A percentile compares a stretch with the other conserved stretches of the same genome.
Evolutionary conservation across 2,888 invertebrate genomes (phyloP).

Genomic region (Cylindroiulus punctatus): DNA sequence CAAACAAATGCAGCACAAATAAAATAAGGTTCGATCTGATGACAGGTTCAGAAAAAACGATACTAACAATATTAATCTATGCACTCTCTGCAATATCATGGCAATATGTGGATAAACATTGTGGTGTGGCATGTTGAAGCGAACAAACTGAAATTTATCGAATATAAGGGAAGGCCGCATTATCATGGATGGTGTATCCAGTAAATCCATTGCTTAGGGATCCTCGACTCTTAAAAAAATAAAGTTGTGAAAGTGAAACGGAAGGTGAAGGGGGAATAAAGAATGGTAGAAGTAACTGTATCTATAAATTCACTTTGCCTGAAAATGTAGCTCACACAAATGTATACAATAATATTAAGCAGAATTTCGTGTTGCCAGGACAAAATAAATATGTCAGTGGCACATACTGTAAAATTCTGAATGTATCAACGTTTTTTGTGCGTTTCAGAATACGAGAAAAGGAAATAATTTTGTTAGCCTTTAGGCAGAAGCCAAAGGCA

Average conservation of each 20-base stretch:
- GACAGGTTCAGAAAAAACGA: not conserved
- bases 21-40: not conserved
- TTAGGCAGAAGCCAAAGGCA: too few species aligned
- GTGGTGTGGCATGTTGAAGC: not conserved
- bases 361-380: too few species aligned
- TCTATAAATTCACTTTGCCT: too few species aligned
- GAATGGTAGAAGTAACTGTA: not conserved
- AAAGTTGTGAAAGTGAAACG: not conserved
- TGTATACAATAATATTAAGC: too few species aligned
- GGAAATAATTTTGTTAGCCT: not conserved
- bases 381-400: too few species aligned
- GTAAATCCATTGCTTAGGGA: not conserved
- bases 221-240: not conserved
- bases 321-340: too few species aligned
- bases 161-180: not conserved
- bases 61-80: not conserved
- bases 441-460: not conserved
- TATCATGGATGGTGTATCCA: not conserved
- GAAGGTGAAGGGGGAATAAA: not conserved
- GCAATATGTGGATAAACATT: not conserved
- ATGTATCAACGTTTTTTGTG: not conserved
- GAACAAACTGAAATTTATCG: not conserved
- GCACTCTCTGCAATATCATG: too few species aligned
- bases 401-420: not conserved
- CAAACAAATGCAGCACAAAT: conserved; percentile 39